Conservation (phyloP, 2,797 vertebrate genomes). For the Micromesistius poutassou region DNA sequence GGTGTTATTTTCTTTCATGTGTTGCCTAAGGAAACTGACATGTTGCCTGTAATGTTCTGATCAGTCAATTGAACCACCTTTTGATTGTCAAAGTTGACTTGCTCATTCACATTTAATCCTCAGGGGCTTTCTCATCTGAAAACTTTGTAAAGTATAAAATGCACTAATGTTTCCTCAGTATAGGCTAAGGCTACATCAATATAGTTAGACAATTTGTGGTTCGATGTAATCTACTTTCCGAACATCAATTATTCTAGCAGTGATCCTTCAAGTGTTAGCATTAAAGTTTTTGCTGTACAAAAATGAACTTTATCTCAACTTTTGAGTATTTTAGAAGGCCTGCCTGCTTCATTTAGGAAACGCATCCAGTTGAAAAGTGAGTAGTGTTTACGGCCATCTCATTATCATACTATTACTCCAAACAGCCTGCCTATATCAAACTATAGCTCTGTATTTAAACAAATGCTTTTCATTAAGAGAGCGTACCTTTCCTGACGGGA, state of each 20-base stretch:
- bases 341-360: not conserved
- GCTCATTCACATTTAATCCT: constrained; percentile 17
- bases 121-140: not conserved
- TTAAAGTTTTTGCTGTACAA: not conserved
- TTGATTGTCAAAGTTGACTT: constrained; percentile 26
- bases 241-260: not conserved
- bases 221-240: not conserved
- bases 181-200: not conserved
- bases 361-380: not conserved
- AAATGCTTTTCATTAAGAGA: not conserved
- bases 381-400: not conserved
- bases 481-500: constrained; percentile 1
- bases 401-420: not conserved
- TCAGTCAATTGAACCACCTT: constrained; percentile 9
- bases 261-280: not conserved
- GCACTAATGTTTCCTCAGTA: not conserved
- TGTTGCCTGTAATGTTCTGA: constrained; percentile 3
- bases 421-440: constrained; percentile 5
- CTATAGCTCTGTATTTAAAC: constrained; percentile 23
- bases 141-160: not conserved
- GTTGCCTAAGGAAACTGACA: constrained; percentile 7
- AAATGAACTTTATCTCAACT: not conserved
- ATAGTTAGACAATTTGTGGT: not conserved
- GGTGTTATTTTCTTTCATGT: not conserved
- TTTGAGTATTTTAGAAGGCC: not conserved